These are phyloP conservation scores for Ophion obscuratus DNA, from an alignment of 2,888 invertebrate genomes.

Conservation along the genomic window DNA sequence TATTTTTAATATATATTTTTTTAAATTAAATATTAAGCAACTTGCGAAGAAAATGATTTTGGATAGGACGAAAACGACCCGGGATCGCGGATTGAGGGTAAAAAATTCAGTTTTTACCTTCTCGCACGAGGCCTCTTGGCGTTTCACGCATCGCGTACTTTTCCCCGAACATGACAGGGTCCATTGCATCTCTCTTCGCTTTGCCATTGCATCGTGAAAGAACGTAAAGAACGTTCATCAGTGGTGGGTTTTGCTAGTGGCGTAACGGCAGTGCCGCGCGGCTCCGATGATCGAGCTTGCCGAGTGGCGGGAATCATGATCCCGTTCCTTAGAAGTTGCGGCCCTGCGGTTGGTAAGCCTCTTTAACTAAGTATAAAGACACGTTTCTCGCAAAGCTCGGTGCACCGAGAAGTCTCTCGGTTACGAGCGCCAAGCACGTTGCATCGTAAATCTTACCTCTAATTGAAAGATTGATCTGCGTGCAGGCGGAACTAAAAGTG, in stretches of 20 bases:
- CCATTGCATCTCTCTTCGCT: background rate
- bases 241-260: background rate
- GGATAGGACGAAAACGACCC: no score
- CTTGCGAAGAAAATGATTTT: no score
- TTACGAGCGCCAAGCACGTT: slow-evolving; percentile 68
- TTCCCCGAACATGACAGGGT: background rate
- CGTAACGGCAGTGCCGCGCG: background rate
- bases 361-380: slow-evolving; percentile 44
- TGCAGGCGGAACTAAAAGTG: slow-evolving; percentile 75
- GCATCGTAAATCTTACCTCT: slow-evolving; percentile 76
- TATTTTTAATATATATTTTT: no score
- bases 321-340: background rate
- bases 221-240: slow-evolving; percentile 48
- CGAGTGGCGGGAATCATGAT: background rate
- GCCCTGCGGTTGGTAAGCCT: slow-evolving; percentile 15
- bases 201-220: background rate
- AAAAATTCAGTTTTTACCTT: background rate
- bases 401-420: slow-evolving; percentile 52
- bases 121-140: background rate
- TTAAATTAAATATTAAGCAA: no score
- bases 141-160: background rate
- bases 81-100: no score
- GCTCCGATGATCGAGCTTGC: background rate
- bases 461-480: slow-evolving; percentile 81
- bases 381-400: slow-evolving; percentile 60